Evolutionary conservation across 2,113 vertebrate species (phyloP).

Genomic region (Loxodonta africana): DNA sequence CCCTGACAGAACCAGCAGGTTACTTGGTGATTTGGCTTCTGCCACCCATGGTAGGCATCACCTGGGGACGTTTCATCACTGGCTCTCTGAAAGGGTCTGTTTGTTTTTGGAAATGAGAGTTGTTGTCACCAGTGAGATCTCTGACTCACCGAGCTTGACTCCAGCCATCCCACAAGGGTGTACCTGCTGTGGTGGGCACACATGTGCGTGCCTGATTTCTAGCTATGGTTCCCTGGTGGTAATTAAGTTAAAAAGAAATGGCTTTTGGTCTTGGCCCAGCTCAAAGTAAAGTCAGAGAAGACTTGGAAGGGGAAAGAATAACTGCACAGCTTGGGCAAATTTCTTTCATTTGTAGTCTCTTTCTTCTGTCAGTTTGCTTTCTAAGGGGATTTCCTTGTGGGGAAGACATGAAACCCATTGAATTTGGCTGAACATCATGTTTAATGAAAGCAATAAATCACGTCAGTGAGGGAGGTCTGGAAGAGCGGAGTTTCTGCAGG

Average conservation of each 20-base stretch:
- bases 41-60: neutral
- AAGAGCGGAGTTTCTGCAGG: neutral
- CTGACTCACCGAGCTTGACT: neutral
- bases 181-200: neutral
- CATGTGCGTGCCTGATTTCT: slow-evolving; percentile 63
- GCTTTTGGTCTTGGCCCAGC: slow-evolving; percentile 66
- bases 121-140: neutral
- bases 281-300: slow-evolving; percentile 59
- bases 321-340: neutral
- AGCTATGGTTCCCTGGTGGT: slow-evolving; percentile 61
- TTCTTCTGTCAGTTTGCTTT: slow-evolving; percentile 68
- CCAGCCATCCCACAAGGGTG: neutral
- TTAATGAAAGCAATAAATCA: slow-evolving; percentile 58
- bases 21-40: neutral
- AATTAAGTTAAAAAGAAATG: slow-evolving; percentile 73
- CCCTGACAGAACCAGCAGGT: neutral
- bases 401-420: slow-evolving; percentile 21
- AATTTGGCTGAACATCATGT: slow-evolving; percentile 4
- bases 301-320: slow-evolving; percentile 47
- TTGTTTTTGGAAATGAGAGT: neutral
- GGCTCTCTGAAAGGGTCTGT: neutral
- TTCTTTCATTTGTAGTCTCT: slow-evolving; percentile 13
- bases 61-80: neutral
- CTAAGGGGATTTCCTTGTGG: slow-evolving; percentile 70
- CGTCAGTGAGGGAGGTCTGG: neutral